These are phyloP conservation scores for Dynastes grantii DNA, from an alignment of 2,888 invertebrate genomes.

Conservation along the genomic window DNA sequence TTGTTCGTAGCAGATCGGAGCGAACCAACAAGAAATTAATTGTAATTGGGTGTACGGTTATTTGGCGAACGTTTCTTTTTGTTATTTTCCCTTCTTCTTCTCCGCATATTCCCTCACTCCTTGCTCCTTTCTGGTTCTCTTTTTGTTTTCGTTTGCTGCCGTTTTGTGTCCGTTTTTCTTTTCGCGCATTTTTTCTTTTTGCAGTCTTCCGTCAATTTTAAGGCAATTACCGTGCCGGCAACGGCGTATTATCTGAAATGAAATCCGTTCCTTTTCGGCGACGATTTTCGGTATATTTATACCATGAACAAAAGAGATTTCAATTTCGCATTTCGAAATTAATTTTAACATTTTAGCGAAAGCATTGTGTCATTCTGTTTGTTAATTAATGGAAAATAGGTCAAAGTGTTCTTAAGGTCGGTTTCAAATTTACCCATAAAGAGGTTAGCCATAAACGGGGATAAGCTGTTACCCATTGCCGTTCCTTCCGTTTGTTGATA, in stretches of 20 bases:
- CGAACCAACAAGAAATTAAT: slow-evolving; percentile 41
- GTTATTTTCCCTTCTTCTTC: slow-evolving; percentile 12
- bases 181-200: neutral
- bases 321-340: no score
- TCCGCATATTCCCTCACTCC: neutral
- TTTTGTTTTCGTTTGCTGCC: neutral
- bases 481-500: no score
- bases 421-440: no score
- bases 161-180: slow-evolving; percentile 1
- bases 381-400: no score
- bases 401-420: no score
- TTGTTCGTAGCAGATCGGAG: slow-evolving; percentile 29
- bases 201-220: neutral
- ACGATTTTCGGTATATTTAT: neutral
- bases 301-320: no score
- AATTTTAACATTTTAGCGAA: no score
- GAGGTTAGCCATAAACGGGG: no score
- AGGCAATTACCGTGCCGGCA: slow-evolving; percentile 1
- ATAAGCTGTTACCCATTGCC: no score
- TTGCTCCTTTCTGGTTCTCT: no score
- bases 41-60: slow-evolving; percentile 42
- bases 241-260: neutral
- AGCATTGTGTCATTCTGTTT: no score
- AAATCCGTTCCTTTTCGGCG: neutral
- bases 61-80: slow-evolving; percentile 6